Conservation (phyloP, 1,140 invertebrate species). For the Muscidifurax raptorellus region DNA sequence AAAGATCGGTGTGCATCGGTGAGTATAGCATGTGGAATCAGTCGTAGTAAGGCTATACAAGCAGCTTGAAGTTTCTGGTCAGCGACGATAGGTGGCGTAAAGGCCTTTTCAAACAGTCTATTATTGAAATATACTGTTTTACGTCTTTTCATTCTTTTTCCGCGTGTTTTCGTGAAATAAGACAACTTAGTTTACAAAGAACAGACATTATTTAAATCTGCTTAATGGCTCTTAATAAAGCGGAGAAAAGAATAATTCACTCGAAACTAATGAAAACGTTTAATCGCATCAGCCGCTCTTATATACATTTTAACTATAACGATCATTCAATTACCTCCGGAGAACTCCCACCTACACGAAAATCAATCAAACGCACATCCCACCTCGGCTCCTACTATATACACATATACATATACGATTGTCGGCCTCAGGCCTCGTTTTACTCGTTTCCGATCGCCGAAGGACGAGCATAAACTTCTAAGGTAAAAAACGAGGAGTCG, state of each 20-base stretch:
- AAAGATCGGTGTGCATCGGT: no score
- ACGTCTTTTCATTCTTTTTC: no score
- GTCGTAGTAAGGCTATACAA: no score
- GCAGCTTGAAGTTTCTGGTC: no score
- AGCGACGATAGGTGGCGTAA: no score
- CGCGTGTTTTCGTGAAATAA: no score
- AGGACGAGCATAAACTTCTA: slow-evolving; percentile 21
- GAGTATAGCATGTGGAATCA: no score
- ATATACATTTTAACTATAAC: not conserved
- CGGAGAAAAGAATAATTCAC: not conserved
- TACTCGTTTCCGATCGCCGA: not conserved
- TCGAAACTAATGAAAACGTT: not conserved
- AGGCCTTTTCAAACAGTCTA: no score
- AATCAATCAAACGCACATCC: not conserved
- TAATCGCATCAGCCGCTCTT: not conserved
- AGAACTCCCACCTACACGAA: not conserved
- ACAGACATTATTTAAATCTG: no score
- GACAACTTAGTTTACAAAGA: no score
- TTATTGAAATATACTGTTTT: no score
- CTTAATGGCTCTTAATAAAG: not conserved
- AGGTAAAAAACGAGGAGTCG: not conserved
- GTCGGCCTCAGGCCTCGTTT: not conserved
- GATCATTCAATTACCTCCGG: not conserved
- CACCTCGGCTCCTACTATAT: not conserved
- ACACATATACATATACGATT: not conserved